Percentiles rank a stretch among this genome's conserved stretches.
Conservation (phyloP, 2,113 vertebrate species). For the Athene noctua region DNA sequence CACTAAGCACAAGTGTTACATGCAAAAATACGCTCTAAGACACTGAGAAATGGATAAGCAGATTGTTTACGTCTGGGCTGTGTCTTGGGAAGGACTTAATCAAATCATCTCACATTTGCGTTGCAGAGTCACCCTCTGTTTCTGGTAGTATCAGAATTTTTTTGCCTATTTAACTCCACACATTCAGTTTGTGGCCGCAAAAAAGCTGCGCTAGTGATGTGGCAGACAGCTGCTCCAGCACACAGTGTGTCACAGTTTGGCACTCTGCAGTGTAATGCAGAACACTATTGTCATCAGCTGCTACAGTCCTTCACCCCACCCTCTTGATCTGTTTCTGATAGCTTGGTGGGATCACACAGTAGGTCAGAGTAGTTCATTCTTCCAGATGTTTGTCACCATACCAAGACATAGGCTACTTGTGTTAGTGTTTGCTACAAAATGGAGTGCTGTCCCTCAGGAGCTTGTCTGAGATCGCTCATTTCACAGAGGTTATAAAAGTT, state of each 20-base stretch:
- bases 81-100: neutral
- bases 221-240: neutral
- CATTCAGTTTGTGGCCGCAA: neutral
- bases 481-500: neutral
- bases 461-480: neutral
- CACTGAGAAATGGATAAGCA: neutral
- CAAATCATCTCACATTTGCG: neutral
- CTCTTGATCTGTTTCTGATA: neutral
- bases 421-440: neutral
- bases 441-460: neutral
- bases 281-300: neutral
- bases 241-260: neutral
- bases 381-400: neutral
- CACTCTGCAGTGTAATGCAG: neutral
- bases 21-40: neutral
- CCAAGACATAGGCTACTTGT: rapidly evolving
- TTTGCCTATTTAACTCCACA: neutral
- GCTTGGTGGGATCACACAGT: neutral
- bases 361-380: neutral
- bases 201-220: rapidly evolving
- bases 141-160: neutral
- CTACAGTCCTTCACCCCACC: neutral
- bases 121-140: neutral
- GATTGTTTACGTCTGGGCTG: neutral
- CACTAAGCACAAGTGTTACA: neutral